Evolutionary conservation across 1,140 invertebrate genomes (phyloP), one percentile per base, ranked within the genome.

Genomic region (Scaptodrosophila lebanonensis): DNA sequence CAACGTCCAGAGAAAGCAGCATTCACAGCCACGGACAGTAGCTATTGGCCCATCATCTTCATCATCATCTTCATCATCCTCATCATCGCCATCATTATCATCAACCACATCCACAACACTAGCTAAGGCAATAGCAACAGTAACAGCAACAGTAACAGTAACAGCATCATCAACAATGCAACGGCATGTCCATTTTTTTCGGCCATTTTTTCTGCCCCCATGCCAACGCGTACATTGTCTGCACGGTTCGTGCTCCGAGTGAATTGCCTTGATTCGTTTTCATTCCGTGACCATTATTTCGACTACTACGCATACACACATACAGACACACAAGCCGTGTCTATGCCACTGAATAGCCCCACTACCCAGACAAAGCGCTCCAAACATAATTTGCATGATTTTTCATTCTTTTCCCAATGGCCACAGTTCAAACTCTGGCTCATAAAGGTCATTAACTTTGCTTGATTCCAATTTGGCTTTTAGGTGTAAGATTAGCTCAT

Each of bases 331-430:
- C 12, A 38, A 15, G 32, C 27, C 30, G 29, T 40, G 52, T 27
- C 38, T 27, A 18, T 18, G 42, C 7, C 15, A 15, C 32, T 57
- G 44, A 50, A 56, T 66, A n/a, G 9, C 8, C 15, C 12, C 25
- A 29, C n/a, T 51, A 35, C 54, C 15, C 48, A 47, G 38, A 43
- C 44, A 52, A 62, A 51, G 36, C 56, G 65, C 38, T 42, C 45
- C 61, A 57, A 79, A 75, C 69, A 69, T 82, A 69, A 82, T 82
- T 79, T 82, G 65, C 73, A 79, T 79, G 75, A 82, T 69, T 82
- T 79, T 53, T 42, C 16, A 15, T 39, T 25, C 18, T 32, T 29
- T 9, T 36, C 33, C 40, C 50, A 51, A 58, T 70, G 29, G 42
- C 8, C 16, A 3, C 45, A 50, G 20, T 56, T 56, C 61, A 66